Evolutionary conservation across 2,888 invertebrate genomes (phyloP).

Genomic region (Dilophus febrilis): DNA sequence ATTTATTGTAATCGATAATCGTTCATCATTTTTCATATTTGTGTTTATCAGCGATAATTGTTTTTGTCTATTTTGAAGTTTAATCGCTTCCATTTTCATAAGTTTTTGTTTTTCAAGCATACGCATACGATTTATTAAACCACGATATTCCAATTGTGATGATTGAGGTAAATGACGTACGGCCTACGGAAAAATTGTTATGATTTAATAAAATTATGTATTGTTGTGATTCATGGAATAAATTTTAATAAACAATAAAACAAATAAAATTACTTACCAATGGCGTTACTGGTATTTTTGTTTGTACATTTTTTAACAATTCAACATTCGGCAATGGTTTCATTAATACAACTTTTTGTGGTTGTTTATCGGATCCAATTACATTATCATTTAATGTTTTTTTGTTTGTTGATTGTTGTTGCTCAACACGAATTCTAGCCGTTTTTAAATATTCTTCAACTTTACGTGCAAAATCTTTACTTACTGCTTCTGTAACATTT

Average conservation of each 20-base stretch:
- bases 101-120: conserved; percentile 18
- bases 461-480: too few relatives aligned
- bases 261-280: conserved; percentile 20
- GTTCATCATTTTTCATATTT: conserved; percentile 3
- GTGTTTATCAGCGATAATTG: neutral
- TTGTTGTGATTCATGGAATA: neutral
- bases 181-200: conserved; percentile 16
- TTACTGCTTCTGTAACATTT: too few relatives aligned
- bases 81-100: neutral
- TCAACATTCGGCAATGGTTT: conserved; percentile 15
- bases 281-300: conserved; percentile 18
- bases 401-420: neutral
- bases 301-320: conserved; percentile 22
- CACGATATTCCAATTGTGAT: conserved; percentile 26
- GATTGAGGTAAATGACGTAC: conserved; percentile 27
- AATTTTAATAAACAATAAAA: neutral
- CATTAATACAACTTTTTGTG: neutral
- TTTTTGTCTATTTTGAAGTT: neutral
- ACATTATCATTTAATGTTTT: neutral
- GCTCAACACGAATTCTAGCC: neutral
- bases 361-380: conserved; percentile 1
- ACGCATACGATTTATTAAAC: conserved; percentile 25
- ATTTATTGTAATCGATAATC: too few relatives aligned
- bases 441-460: too few relatives aligned
- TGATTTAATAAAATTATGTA: conserved; percentile 4